Evolutionary conservation across 1,140 invertebrate species (phyloP), one percentile per base, ranked within the genome.

Genomic region (Chlorops oryzae): DNA sequence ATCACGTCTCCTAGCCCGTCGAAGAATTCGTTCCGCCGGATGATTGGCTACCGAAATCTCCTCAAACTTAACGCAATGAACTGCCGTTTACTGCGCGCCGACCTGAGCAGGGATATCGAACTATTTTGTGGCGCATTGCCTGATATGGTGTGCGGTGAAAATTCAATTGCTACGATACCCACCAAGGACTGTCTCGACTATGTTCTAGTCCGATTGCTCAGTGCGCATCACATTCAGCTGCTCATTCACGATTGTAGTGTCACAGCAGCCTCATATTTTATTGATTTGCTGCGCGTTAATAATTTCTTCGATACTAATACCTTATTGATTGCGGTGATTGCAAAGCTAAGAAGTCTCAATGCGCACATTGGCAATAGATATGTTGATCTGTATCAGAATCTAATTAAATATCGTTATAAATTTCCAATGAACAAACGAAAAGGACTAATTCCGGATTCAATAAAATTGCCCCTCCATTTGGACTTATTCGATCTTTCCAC

Each of bases 21-120:
- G 66, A 65, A 70, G 25, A 67, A 62, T 28, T 70, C 66, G 1
- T 70, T 70, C 46, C 56, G 44, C 0, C 43, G 51, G 7, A 60
- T 70, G 57, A 65, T 56, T 0, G 66, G 66, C 5, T 70, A 67
- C 32, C 55, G 58, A 3, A 21, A 52, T 20, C 35, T 70, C 2
- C 58, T 56, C 15, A 70, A 70, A 39, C 41, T 70, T 2, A 70
- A 70, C 37, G 28, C 59, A 2, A 59, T 66, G 0, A 42, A 67
- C 2, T 70, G 66, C 5, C 62, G 66, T 0, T 32, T 70, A 1
- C 47, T 70, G 1, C 60, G 66, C 5, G 42, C 70, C 15, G 66
- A 67, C 35, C 22, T 70, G 18, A 39, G 49, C 3, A 50, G 63
- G 0, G 63, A 65, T 22, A 28, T 70, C 25, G 51, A 59, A 39